Evolutionary conservation across 2,888 invertebrate species (phyloP), one percentile per base, ranked within the genome.

Genomic region (Idaea aversata): DNA sequence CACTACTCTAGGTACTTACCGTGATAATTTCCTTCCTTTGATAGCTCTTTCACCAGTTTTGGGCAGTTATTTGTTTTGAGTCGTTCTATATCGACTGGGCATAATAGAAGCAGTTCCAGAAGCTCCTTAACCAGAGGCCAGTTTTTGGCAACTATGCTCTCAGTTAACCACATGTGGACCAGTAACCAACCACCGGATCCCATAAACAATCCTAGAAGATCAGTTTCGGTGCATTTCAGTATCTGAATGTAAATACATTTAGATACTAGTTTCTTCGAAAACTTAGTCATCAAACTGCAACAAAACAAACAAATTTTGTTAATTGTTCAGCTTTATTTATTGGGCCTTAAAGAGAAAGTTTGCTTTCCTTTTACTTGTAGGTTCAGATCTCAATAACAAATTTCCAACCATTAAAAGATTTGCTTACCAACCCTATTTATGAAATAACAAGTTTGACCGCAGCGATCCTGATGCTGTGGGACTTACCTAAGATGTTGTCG

Each of bases 171-270:
- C 77, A 95, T 95, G 80, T 98, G 97, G 61, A 98, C 95, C 67
- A 98, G 94, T 74, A 96, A 95, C 99, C 99, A 99, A 61, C 98
- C 99, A 73, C 98, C 98, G 67, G 95, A 96, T 67, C 95, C 95
- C 96, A 99, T 97, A 86, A 98, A 98, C 94, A 96, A 95, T 69
- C 96, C 96, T 64, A 99, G 93, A 69, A 98, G 93, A 71, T 97
- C 96, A 5, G 96, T 95, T 82, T 96, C 95, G 13, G 98, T 98
- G 70, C 96, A 96, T 88, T 97, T 97, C 67, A 99, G 91, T 80
- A 99, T 98, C 86, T 98, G 97, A 77, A 98, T 96, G 83, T 98
- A 99, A 80, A 98, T 97, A 92, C 98, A 98, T 93, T 98, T 98
- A 77, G 98, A 98, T 65, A 99, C 98, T 75, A 99, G 93, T 88